A percentile compares a stretch with the other conserved stretches of the same genome.
Conservation (phyloP, 2,797 vertebrate genomes). For the Gymnothorax javanicus region DNA sequence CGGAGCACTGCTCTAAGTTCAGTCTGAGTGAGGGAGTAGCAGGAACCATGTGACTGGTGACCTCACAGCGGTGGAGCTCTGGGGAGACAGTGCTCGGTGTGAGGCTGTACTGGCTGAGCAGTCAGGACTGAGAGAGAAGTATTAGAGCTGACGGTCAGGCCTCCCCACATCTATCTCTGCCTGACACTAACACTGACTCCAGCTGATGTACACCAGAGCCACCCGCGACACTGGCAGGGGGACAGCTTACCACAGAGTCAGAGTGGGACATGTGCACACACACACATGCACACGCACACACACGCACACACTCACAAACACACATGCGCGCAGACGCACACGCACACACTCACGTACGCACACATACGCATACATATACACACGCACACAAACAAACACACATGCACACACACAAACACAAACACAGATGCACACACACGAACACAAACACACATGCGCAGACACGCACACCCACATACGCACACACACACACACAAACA, state of each 20-base stretch:
- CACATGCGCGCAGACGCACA: background rate
- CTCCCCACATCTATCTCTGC: background rate
- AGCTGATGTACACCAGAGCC: background rate
- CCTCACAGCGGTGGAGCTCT: background rate
- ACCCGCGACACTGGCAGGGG: background rate
- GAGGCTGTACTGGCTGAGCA: background rate
- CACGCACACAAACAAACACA: background rate
- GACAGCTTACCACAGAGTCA: background rate
- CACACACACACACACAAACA: conserved; percentile 26
- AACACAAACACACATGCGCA: background rate
- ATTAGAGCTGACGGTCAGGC: background rate
- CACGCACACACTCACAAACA: background rate
- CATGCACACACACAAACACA: conserved; percentile 5
- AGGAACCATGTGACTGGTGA: background rate
- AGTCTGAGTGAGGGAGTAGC: background rate
- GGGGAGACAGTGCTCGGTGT: background rate
- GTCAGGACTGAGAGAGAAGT: background rate
- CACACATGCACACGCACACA: background rate
- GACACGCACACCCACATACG: background rate
- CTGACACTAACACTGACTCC: conserved; percentile 2
- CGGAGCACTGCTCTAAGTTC: background rate
- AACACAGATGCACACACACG: background rate
- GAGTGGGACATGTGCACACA: conserved; percentile 21
- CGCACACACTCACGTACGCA: background rate
- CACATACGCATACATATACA: background rate